Evolutionary conservation across 2,888 invertebrate species (phyloP), one percentile per base, ranked within the genome.

Genomic region (Cepaea hortensis): DNA sequence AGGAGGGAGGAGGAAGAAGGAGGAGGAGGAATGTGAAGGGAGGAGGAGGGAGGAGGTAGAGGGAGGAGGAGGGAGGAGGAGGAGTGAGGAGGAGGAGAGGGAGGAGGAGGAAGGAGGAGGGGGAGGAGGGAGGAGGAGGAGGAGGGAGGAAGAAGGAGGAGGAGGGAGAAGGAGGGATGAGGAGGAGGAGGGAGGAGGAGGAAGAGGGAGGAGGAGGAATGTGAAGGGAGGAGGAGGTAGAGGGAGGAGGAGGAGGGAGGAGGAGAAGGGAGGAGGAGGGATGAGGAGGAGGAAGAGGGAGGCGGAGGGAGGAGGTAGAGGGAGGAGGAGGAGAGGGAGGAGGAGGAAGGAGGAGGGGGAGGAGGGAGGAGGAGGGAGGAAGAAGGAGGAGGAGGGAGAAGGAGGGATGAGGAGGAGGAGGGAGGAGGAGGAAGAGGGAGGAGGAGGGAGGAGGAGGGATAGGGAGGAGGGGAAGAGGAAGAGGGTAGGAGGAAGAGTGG

Each of bases 361-460:
- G 55, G 61, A 70, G 23, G 46, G 48, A 70, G 46, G 46, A n/a
- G 15, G 48, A 35, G 18, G 13, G n/a, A 46, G 50, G 7, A 48
- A 35, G n/a, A 18, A 5, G 70, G 68, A 70, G 46, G 46, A 48
- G 70, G 48, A 70, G 70, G n/a, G 70, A 70, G 82, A 46, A 18
- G 46, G n/a, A n/a, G n/a, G n/a, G n/a, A n/a, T n/a, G n/a, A n/a
- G n/a, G n/a, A n/a, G n/a, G n/a, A n/a, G n/a, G 70, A 20, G 82
- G 46, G 48, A 48, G 23, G 70, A 48, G 46, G 50, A 70, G 70
- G 70, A 70, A 70, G 50, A 50, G 50, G 23, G 48, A 82, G 61
- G 23, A 35, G 48, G 83, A 83, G n/a, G 35, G 61, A 83, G 73
- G 73, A 23, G 23, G 61, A 83, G 73, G 73, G 50, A 70, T 15